Evolutionary conservation across 2,797 vertebrate genomes (phyloP), one percentile per base, ranked within the genome.

Genomic region (Semaprochilodus insignis): DNA sequence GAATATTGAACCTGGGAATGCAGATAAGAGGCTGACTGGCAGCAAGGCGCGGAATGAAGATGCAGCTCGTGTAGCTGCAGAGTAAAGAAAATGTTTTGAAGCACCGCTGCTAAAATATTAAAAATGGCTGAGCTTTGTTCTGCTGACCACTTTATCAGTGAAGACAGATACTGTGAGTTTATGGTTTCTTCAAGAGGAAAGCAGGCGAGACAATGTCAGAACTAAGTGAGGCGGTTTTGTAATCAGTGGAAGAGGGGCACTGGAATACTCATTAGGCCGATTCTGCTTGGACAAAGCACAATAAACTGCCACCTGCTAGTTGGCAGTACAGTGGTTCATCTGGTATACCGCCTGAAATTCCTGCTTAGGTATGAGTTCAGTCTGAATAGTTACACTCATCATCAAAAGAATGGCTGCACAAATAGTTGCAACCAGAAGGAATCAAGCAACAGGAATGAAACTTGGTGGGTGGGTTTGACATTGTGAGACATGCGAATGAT

Each of bases 1-100:
- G 23, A 82, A 57, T 74, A 55, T 48, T 23, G 72, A 59, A 44
- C 23, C 54, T 8, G 0, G 23, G 13, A 34, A 81, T 81, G 67
- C 16, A 57, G 54, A 77, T 54, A 14, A 19, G 44, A 25, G 25
- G 16, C 54, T 51, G 40, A 44, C 59, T 44, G 65, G 57, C 48
- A 14, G 23, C 4, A 0, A n/a, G 66, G 36, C n/a, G 27, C 51
- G 15, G 31, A 13, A 62, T 52, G 5, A 57, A 34, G 6, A n/a
- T 70, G 36, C 65, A 7, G 15, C 59, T 23, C 8, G 6, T 36
- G 4, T 21, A 3, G 2, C 40, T 48, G 21, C 6, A n/a, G 40
- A 71, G 27, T 44, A 73, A 65, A 27, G 0, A 31, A 14, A 44
- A 31, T 4, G 51, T 52, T 4, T 69, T 8, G 21, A 48, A 54